Base-by-base conservation (phyloP, 2,888 invertebrate genomes). In the Apodemia hepburni region DNA sequence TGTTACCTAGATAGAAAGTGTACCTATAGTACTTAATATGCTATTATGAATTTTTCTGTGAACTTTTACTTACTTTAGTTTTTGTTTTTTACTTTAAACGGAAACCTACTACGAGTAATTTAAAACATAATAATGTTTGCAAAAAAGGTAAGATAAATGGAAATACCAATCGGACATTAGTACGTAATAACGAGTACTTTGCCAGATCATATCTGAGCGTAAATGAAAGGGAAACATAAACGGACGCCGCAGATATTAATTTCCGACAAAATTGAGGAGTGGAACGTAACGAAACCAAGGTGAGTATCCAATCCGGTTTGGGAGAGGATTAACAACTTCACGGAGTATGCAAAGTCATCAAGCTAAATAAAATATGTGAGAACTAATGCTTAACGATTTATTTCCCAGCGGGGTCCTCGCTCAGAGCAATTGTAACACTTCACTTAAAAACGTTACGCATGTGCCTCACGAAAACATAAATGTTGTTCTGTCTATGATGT, bases 331-430 rank as follows among this genome's bases (percentile, higher is more conserved):
- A 70, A 72, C 69, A 68, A 69, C 68, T 71, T 66, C 64, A 65
- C 66, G 66, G 64, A 65, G 67, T 66, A 74, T 54, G 75, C 77
- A 74, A 69, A 72, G 68, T 71, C 74, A 75, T 75, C 76, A 76
- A 68, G 68, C 72, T 64, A 68, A 70, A 70, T 70, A 70, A 70
- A 71, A 72, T 75, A 73, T 70, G 69, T 70, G 70, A 66, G 65
- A 64, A 68, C 58, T 61, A 58, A 61, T 45, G 71, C 61, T 67
- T 64, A 68, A 74, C 75, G 67, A 82, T 80, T 82, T 79, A 79
- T 79, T 76, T 81, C 81, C 63, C 82, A 80, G 81, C 82, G 75
- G 81, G 84, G 73, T 71, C 73, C 75, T 73, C 75, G 72, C 66
- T 47, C n/a, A 29, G 9, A 49, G 57, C 49, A 27, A 54, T 54